Percentiles rank a stretch among this genome's conserved stretches.
Conservation (phyloP, 2,888 invertebrate species). For the Cheilosia vulpina region DNA sequence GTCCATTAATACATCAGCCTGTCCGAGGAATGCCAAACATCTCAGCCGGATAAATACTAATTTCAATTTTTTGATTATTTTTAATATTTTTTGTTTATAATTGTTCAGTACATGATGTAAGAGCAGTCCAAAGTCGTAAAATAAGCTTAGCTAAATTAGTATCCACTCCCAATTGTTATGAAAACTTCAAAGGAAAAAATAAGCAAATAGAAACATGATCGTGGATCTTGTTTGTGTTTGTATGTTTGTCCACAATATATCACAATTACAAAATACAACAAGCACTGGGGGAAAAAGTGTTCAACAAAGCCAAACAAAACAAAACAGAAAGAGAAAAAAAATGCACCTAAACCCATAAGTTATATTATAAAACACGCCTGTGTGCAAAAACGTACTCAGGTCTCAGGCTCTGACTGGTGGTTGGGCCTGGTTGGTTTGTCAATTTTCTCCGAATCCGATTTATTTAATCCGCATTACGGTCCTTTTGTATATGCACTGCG, state of each 20-base stretch:
- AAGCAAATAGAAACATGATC: neutral
- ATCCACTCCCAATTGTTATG: neutral
- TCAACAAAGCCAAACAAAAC: neutral
- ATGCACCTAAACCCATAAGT: slow-evolving; percentile 54
- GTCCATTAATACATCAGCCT: slow-evolving; percentile 42
- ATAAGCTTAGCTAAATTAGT: neutral
- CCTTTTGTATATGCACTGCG: slow-evolving; percentile 44
- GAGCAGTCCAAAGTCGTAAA: slow-evolving; percentile 19
- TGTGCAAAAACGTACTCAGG: slow-evolving; percentile 49
- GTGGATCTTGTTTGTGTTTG: neutral
- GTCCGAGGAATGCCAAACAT: slow-evolving; percentile 1
- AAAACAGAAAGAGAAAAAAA: slow-evolving; percentile 14
- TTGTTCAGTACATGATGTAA: slow-evolving; percentile 32
- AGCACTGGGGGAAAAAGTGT: neutral
- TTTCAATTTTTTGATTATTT: slow-evolving; percentile 8
- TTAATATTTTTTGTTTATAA: slow-evolving; percentile 19
- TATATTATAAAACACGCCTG: slow-evolving; percentile 63
- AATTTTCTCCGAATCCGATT: slow-evolving; percentile 62
- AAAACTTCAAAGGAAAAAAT: too few relatives aligned
- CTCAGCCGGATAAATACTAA: neutral
- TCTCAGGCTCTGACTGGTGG: neutral
- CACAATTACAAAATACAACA: slow-evolving; percentile 16
- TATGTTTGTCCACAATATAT: slow-evolving; percentile 26
- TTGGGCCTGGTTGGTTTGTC: slow-evolving; percentile 28
- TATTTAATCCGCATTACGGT: slow-evolving; percentile 66